These are phyloP conservation scores for Taenaris catops DNA, from an alignment of 2,888 invertebrate genomes.

Conservation along the genomic window DNA sequence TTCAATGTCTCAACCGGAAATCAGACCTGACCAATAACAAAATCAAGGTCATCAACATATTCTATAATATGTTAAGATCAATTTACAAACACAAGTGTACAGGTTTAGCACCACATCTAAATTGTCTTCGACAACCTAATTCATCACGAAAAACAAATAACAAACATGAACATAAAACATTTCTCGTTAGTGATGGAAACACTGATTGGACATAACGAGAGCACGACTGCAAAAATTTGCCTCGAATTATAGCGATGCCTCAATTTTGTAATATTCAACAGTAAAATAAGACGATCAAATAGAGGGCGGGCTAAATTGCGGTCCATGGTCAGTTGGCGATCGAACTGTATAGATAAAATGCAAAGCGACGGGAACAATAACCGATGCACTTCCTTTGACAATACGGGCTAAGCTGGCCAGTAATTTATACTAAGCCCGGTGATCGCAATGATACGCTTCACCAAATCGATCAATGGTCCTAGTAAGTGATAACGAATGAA, in stretches of 20 bases:
- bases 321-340: conserved; percentile 48
- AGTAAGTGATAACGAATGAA: conserved; percentile 57
- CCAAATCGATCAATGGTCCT: conserved; percentile 68
- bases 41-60: no score
- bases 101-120: background rate
- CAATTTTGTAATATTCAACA: conserved; percentile 51
- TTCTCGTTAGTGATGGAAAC: conserved; percentile 14
- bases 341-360: conserved; percentile 51
- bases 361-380: conserved; percentile 69
- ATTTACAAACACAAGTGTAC: no score
- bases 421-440: conserved; percentile 55
- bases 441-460: conserved; percentile 58
- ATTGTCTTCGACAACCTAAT: background rate
- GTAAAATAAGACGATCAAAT: conserved; percentile 39
- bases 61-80: no score
- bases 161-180: conserved; percentile 8
- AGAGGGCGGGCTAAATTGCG: conserved; percentile 60
- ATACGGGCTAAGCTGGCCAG: conserved; percentile 36
- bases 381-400: conserved; percentile 75
- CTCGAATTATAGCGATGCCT: conserved; percentile 27
- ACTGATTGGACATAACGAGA: conserved; percentile 17
- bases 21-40: no score
- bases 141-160: conserved; percentile 7
- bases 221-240: conserved; percentile 25
- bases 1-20: no score